Percentiles rank a stretch among this genome's conserved stretches.
Conservation (phyloP, 2,888 invertebrate genomes). For the Apamea monoglypha region DNA sequence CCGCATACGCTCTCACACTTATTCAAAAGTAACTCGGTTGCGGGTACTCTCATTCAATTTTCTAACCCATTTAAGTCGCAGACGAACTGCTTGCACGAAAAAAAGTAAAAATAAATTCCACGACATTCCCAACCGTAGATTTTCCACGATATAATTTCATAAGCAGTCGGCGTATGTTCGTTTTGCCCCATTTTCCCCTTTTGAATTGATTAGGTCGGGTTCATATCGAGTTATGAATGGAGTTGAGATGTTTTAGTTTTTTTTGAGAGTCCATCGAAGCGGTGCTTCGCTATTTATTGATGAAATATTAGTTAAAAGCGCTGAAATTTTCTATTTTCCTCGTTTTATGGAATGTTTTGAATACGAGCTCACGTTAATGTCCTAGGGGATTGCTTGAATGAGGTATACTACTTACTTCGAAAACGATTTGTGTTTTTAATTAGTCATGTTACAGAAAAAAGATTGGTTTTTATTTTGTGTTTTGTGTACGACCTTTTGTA, state of each 20-base stretch:
- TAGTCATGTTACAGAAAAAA: neutral
- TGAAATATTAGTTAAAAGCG: constrained; percentile 66
- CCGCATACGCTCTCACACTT: constrained; percentile 83
- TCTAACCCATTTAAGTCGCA: constrained; percentile 90
- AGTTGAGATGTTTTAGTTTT: constrained; percentile 78
- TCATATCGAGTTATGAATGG: constrained; percentile 87
- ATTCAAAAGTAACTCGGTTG: constrained; percentile 84
- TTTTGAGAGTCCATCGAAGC: constrained; percentile 67
- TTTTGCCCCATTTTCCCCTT: constrained; percentile 86
- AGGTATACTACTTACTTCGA: neutral
- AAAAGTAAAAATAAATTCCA: constrained; percentile 77
- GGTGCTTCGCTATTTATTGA: constrained; percentile 78
- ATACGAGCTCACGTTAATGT: constrained; percentile 28
- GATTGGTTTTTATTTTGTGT: neutral
- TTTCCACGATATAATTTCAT: constrained; percentile 89
- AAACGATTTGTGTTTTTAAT: neutral
- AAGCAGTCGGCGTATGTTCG: constrained; percentile 86
- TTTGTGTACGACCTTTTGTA: neutral
- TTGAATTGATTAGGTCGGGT: constrained; percentile 89
- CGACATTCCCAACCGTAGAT: constrained; percentile 82
- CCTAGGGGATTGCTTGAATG: constrained; percentile 4
- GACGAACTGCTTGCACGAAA: constrained; percentile 84
- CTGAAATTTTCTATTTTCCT: constrained; percentile 24
- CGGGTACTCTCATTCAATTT: constrained; percentile 88
- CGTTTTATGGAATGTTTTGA: constrained; percentile 5